These are phyloP conservation scores for Alethe castanea DNA, from an alignment of 2,113 vertebrate species.

Conservation along the genomic window DNA sequence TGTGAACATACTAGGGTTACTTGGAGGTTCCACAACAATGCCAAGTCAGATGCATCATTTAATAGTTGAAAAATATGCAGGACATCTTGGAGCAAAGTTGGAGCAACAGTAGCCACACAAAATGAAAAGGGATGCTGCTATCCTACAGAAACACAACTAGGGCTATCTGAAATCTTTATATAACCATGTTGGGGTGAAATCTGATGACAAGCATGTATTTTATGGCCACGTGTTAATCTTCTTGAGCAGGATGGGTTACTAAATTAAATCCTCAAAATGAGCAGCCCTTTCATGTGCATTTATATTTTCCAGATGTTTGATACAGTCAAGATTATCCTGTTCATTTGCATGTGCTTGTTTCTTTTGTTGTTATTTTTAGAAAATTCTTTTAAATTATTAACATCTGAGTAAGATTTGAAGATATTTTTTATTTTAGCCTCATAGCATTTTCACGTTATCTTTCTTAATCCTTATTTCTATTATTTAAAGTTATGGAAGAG, in stretches of 20 bases:
- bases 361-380: constrained; percentile 9
- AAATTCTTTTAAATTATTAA: not conserved
- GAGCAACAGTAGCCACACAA: not conserved
- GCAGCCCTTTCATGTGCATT: not conserved
- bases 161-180: not conserved
- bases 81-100: not conserved
- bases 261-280: not conserved
- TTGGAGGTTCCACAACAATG: not conserved
- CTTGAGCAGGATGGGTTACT: not conserved
- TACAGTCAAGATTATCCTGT: not conserved
- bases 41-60: not conserved
- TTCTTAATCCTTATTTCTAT: not conserved
- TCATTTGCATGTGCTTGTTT: not conserved
- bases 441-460: not conserved
- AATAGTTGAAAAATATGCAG: not conserved
- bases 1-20: not conserved
- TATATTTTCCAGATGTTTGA: constrained; percentile 34
- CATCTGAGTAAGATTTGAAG: not conserved
- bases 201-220: not conserved
- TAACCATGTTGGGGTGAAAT: not conserved
- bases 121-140: not conserved
- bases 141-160: not conserved
- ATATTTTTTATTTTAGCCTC: not conserved
- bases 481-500: not conserved
- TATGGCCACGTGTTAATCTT: not conserved